phyloP scores from a whole-genome alignment of 1,140 invertebrate species.

The Polyergus mexicanus region DNA sequence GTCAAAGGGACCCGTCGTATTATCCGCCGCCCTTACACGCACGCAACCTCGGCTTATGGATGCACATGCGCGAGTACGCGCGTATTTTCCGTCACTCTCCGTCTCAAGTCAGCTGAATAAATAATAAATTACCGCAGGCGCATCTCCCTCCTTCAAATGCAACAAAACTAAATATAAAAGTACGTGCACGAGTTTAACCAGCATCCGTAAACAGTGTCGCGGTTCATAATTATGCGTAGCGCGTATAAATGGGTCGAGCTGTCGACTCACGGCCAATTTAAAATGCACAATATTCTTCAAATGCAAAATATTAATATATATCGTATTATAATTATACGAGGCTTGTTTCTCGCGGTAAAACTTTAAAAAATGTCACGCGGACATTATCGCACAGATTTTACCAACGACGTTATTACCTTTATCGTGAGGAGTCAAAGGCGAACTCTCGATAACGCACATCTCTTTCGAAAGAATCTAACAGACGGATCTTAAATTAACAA shows the following conservation, averaged over 20 bases:
- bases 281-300: slow-evolving; percentile 31
- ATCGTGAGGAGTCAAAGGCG: slow-evolving; percentile 41
- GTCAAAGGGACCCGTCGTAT: slow-evolving; percentile 45
- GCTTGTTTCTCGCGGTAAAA: neutral
- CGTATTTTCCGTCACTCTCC: slow-evolving; percentile 40
- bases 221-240: slow-evolving; percentile 44
- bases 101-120: slow-evolving; percentile 65
- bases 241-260: neutral
- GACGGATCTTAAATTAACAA: slow-evolving; percentile 7
- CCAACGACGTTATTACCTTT: slow-evolving; percentile 20
- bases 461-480: slow-evolving; percentile 17
- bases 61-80: slow-evolving; percentile 34
- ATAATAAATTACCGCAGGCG: slow-evolving; percentile 53
- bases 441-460: slow-evolving; percentile 20
- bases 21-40: slow-evolving; percentile 33
- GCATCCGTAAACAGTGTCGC: slow-evolving; percentile 25
- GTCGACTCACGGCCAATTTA: neutral
- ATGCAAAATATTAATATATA: neutral
- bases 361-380: neutral
- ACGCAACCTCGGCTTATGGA: neutral
- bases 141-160: neutral
- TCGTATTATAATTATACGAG: neutral
- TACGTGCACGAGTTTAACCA: slow-evolving; percentile 37
- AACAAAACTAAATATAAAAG: slow-evolving; percentile 2
- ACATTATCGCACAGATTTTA: slow-evolving; percentile 19